Evolutionary conservation across 1,140 invertebrate genomes (phyloP).

Genomic region (Phortica variegata): DNA sequence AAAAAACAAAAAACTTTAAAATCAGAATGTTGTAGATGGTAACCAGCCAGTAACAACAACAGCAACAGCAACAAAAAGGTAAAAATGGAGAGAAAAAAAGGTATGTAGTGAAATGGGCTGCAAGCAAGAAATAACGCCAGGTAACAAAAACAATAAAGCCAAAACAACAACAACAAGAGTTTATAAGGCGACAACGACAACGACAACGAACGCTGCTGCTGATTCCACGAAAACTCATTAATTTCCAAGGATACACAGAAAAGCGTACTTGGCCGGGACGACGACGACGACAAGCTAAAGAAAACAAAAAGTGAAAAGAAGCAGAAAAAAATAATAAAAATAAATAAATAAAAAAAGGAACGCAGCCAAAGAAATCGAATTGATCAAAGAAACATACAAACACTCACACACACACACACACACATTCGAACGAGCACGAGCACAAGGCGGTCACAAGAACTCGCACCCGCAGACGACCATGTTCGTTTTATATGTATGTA

Average conservation of each 20-base stretch:
- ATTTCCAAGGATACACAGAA: slow-evolving; percentile 36
- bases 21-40: too few species aligned
- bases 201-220: slow-evolving; percentile 8
- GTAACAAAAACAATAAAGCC: slow-evolving; percentile 13
- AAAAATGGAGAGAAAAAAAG: slow-evolving; percentile 2
- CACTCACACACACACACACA: too few species aligned
- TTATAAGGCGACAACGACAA: not conserved
- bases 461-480: too few species aligned
- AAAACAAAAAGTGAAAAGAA: not conserved
- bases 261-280: slow-evolving; percentile 4
- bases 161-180: slow-evolving; percentile 1
- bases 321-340: not conserved
- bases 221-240: slow-evolving; percentile 43
- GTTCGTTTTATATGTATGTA: too few species aligned
- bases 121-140: slow-evolving; percentile 15
- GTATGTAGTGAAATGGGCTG: slow-evolving; percentile 17
- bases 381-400: slow-evolving; percentile 3
- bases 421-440: too few species aligned
- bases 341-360: not conserved
- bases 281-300: not conserved
- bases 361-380: slow-evolving; percentile 3
- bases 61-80: not conserved
- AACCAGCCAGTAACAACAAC: not conserved
- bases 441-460: too few species aligned
- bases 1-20: not conserved